phyloP scores from a whole-genome alignment of 2,888 invertebrate genomes.

The Cataglyphis cursor region DNA sequence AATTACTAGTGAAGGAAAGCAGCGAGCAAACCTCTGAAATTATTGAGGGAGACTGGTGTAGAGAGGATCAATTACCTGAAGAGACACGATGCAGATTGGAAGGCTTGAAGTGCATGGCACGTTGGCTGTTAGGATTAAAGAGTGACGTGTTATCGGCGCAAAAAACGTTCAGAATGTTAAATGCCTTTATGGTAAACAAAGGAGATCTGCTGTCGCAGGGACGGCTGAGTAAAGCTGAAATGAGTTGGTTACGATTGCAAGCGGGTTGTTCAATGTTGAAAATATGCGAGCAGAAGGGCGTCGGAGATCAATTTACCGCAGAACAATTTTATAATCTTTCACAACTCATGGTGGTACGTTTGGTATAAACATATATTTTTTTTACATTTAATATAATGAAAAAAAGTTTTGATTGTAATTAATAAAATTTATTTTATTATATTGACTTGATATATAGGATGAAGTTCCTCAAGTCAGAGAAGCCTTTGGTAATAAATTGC shows the following conservation, averaged over 20 bases:
- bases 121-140: constrained; percentile 97
- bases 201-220: constrained; percentile 94
- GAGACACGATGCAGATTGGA: constrained; percentile 97
- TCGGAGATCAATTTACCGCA: constrained; percentile 97
- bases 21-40: constrained; percentile 88
- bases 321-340: constrained; percentile 98
- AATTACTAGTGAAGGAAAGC: constrained; percentile 94
- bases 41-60: constrained; percentile 92
- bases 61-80: constrained; percentile 94
- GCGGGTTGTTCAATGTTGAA: constrained; percentile 99
- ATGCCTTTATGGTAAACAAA: constrained; percentile 97
- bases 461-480: constrained; percentile 95
- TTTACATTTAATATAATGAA: not conserved
- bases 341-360: constrained; percentile 94
- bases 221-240: constrained; percentile 93
- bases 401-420: constrained; percentile 21
- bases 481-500: constrained; percentile 95
- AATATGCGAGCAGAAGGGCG: constrained; percentile 98
- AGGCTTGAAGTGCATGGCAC: constrained; percentile 98
- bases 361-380: constrained; percentile 2
- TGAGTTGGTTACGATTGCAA: constrained; percentile 96
- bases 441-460: constrained; percentile 87
- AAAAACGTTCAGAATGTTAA: constrained; percentile 97
- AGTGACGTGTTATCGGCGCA: constrained; percentile 95
- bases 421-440: constrained; percentile 4